Conservation (phyloP, 1,140 invertebrate genomes). For the Pogonomyrmex barbatus region DNA sequence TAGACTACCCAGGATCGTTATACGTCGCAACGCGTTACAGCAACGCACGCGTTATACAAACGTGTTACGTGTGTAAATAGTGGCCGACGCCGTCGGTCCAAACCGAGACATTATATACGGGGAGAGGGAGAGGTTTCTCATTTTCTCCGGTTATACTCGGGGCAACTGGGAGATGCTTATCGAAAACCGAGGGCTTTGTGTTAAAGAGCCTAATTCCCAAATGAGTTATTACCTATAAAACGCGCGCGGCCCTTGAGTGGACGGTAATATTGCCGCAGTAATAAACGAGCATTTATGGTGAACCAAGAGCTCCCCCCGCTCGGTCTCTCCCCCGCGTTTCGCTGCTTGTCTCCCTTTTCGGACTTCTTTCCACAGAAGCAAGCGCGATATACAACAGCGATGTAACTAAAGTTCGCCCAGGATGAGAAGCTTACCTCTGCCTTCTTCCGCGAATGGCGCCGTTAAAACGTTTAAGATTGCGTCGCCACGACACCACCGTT, state of each 20-base stretch:
- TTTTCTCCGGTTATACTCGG: constrained; percentile 58
- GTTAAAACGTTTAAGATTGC: constrained; percentile 68
- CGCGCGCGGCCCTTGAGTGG: constrained; percentile 77
- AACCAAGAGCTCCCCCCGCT: constrained; percentile 59
- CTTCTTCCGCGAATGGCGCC: constrained; percentile 55
- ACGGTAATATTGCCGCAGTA: constrained; percentile 82
- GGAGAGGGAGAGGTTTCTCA: constrained; percentile 36
- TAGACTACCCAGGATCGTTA: constrained; percentile 29
- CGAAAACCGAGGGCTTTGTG: constrained; percentile 79
- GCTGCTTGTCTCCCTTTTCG: constrained; percentile 17
- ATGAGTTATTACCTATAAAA: constrained; percentile 84
- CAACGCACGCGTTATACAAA: constrained; percentile 27
- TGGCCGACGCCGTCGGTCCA: constrained; percentile 32
- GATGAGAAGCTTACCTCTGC: constrained; percentile 44
- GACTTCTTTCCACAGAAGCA: constrained; percentile 58
- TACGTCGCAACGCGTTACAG: not conserved
- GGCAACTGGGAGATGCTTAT: constrained; percentile 72
- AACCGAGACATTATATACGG: constrained; percentile 56
- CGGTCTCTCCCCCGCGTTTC: constrained; percentile 19
- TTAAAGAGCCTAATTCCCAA: constrained; percentile 82
- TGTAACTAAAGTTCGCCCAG: constrained; percentile 71
- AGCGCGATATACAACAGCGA: constrained; percentile 49
- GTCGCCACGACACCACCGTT: constrained; percentile 47
- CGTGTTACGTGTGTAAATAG: constrained; percentile 60
- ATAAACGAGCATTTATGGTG: constrained; percentile 84